These are phyloP conservation scores for Choristoneura rosaceana DNA, from an alignment of 2,888 invertebrate genomes.

Conservation along the genomic window DNA sequence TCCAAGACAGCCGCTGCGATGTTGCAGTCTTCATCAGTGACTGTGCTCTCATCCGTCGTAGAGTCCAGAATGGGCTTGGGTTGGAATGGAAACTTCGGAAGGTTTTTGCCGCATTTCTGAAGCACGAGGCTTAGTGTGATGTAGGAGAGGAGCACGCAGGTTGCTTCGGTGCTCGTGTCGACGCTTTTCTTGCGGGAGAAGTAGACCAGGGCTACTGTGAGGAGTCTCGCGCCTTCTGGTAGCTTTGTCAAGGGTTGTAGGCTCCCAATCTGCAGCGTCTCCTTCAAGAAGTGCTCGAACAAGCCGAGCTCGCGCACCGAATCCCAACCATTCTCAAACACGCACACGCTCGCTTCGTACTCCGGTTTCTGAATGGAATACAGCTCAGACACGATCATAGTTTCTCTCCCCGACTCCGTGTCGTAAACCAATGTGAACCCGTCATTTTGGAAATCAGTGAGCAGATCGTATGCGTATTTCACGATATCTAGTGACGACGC, in stretches of 20 bases:
- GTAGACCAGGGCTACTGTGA: constrained; percentile 56
- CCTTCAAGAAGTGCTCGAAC: constrained; percentile 50
- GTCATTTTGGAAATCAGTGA: constrained; percentile 52
- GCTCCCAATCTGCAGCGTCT: constrained; percentile 44
- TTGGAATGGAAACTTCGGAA: constrained; percentile 18
- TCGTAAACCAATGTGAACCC: constrained; percentile 26
- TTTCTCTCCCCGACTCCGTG: neutral
- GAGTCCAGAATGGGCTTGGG: constrained; percentile 25
- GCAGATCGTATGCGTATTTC: constrained; percentile 57
- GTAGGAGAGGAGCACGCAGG: constrained; percentile 54
- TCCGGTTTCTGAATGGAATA: constrained; percentile 48
- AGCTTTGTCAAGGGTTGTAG: constrained; percentile 45
- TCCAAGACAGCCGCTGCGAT: constrained; percentile 42
- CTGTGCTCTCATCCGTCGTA: constrained; percentile 9
- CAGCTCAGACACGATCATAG: constrained; percentile 3
- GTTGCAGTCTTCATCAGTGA: constrained; percentile 44
- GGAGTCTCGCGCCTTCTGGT: constrained; percentile 50
- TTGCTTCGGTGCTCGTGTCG: constrained; percentile 46
- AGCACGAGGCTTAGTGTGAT: constrained; percentile 49
- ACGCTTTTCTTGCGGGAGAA: constrained; percentile 50
- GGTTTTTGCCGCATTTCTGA: constrained; percentile 40
- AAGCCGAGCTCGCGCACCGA: constrained; percentile 44
- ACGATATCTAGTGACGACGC: constrained; percentile 55
- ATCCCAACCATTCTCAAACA: constrained; percentile 61
- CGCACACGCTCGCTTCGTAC: constrained; percentile 47